A percentile compares a stretch with the other conserved stretches of the same genome.
phyloP scores from a whole-genome alignment of 2,888 invertebrate genomes.

The Halictus ligatus region DNA sequence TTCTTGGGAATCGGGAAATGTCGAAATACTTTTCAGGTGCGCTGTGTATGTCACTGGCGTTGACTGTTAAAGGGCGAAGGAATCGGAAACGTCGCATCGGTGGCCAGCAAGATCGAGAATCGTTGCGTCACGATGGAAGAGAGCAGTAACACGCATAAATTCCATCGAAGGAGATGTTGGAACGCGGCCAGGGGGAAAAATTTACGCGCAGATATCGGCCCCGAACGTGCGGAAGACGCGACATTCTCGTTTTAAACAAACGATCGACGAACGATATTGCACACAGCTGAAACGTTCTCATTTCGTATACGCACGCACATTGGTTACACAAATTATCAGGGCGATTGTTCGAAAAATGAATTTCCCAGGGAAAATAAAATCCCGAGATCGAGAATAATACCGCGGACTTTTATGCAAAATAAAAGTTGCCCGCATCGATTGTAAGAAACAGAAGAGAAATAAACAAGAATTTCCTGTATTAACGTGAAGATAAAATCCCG shows the following conservation, averaged over 20 bases:
- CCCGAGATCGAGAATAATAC: too few relatives aligned
- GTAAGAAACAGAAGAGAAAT: too few relatives aligned
- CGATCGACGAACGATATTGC: not conserved
- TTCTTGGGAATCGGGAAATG: too few relatives aligned
- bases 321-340: too few relatives aligned
- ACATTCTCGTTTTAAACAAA: conserved; percentile 5
- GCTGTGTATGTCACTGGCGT: not conserved
- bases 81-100: not conserved
- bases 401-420: too few relatives aligned
- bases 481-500: too few relatives aligned
- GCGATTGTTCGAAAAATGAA: too few relatives aligned
- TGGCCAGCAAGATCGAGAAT: not conserved
- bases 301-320: not conserved
- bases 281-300: not conserved
- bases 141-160: conserved; percentile 13
- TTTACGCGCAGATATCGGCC: conserved; percentile 35
- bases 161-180: conserved; percentile 23
- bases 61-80: not conserved
- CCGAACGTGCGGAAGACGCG: not conserved
- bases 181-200: conserved; percentile 36
- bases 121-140: conserved; percentile 3
- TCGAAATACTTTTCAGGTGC: too few relatives aligned
- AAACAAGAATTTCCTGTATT: too few relatives aligned
- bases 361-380: too few relatives aligned
- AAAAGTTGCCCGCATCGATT: too few relatives aligned